These are phyloP conservation scores for Arnoldichthys spilopterus DNA, from an alignment of 2,797 vertebrate species.

Conservation along the genomic window DNA sequence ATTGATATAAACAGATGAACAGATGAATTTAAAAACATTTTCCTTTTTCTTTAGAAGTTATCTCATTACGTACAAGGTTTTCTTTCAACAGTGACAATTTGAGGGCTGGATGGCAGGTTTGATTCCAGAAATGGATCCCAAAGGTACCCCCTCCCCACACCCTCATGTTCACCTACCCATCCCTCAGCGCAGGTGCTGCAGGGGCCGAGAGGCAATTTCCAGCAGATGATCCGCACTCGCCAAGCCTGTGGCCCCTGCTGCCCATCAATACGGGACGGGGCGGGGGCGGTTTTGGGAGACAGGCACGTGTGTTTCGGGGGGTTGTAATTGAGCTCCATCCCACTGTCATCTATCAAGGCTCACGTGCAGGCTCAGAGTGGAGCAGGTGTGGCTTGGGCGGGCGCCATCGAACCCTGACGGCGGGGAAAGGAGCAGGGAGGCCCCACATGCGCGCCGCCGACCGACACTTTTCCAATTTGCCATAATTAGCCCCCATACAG, in stretches of 20 bases:
- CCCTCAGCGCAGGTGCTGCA: conserved; percentile 75
- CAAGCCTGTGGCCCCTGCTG: conserved; percentile 77
- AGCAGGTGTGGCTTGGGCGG: conserved; percentile 58
- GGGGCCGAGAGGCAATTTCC: conserved; percentile 75
- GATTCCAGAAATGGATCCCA: conserved; percentile 71
- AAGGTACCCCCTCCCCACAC: conserved; percentile 59
- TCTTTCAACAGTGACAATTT: background rate
- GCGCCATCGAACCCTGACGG: conserved; percentile 59
- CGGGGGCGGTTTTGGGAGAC: conserved; percentile 41
- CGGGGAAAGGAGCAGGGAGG: conserved; percentile 48
- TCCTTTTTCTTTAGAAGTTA: background rate
- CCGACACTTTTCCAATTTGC: conserved; percentile 81
- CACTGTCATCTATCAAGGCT: conserved; percentile 56
- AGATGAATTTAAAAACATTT: too few relatives aligned
- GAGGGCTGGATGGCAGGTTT: conserved; percentile 62
- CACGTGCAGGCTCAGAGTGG: conserved; percentile 27
- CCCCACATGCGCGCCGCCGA: conserved; percentile 63
- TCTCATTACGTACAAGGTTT: background rate
- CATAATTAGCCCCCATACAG: conserved; percentile 81
- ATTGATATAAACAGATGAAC: background rate
- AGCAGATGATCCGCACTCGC: conserved; percentile 76
- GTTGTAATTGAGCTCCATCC: conserved; percentile 57
- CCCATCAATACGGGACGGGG: conserved; percentile 70
- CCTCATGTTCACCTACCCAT: conserved; percentile 56
- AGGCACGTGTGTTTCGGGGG: conserved; percentile 32